A percentile compares a stretch with the other conserved stretches of the same genome.
phyloP scores from a whole-genome alignment of 2,797 vertebrate genomes.

The Otolemur crassicaudatus region DNA sequence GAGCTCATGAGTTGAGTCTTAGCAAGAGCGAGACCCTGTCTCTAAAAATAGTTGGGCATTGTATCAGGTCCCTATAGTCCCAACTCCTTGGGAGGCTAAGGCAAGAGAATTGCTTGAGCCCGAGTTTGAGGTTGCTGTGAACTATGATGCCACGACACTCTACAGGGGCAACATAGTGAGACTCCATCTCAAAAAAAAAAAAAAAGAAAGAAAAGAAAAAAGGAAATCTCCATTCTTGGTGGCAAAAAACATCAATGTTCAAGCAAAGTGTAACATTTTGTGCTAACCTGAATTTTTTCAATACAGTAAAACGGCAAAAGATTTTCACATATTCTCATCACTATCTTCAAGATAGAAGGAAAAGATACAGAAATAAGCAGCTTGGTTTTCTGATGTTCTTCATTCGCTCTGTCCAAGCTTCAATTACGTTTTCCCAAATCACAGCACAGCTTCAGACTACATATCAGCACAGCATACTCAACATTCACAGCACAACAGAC shows the following conservation, averaged over 20 bases:
- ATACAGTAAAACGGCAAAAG: neutral
- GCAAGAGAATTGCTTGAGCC: too few relatives aligned
- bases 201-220: neutral
- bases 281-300: constrained; percentile 30
- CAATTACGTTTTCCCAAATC: constrained; percentile 34
- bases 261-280: neutral
- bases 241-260: neutral
- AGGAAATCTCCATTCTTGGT: constrained; percentile 1
- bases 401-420: neutral
- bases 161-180: too few relatives aligned
- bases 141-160: too few relatives aligned
- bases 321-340: neutral
- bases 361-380: constrained; percentile 23
- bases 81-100: too few relatives aligned
- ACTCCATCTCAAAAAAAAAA: too few relatives aligned
- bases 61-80: too few relatives aligned
- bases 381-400: neutral
- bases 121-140: too few relatives aligned
- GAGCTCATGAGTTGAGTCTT: too few relatives aligned
- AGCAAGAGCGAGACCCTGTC: too few relatives aligned
- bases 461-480: neutral
- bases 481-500: neutral
- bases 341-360: neutral
- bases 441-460: neutral
- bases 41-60: too few relatives aligned